Evolutionary conservation across 2,888 invertebrate species (phyloP), one percentile per base, ranked within the genome.

Genomic region (Penaeus monodon): DNA sequence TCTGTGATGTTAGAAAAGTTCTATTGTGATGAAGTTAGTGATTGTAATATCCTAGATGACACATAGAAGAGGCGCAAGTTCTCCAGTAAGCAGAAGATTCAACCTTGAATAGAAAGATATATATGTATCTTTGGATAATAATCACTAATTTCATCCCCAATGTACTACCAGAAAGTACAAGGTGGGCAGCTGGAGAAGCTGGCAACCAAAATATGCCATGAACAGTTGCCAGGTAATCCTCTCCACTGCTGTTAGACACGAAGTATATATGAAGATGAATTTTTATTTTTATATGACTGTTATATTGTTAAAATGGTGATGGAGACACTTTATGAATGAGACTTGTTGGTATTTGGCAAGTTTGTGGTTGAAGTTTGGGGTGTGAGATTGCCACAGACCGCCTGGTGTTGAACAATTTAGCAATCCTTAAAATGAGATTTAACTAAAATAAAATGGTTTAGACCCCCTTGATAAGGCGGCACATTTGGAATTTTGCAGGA

Each of bases 251-350:
- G 83, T 87, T 87, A 87, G 83, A 87, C 86, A 83, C 77, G 73
- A 87, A 87, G 86, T 87, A 87, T 87, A 87, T 87, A 87, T 83
- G 86, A 87, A 87, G 86, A 87, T 33, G 76, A 87, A 81, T 87
- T 87, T 87, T 87, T 87, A 87, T 87, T 87, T 87, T 87, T 87
- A 87, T 87, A 87, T 87, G 86, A 87, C 86, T 87, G 86, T 87
- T 87, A 87, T 87, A 87, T 87, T 87, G 86, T 87, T 87, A 87
- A 87, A 83, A 78, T 87, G 83, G 86, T 87, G 79, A 87, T 49
- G 63, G 79, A 82, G 86, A 87, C 78, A 87, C 73, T 81, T 74
- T 22, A 81, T 74, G 83, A 83, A 64, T 76, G 63, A 77, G 82
- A 85, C 65, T 74, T 85, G 86, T 76, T 87, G 83, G 86, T 78